Conservation (phyloP, 1,140 invertebrate species). For the Acromyrmex echinatior region DNA sequence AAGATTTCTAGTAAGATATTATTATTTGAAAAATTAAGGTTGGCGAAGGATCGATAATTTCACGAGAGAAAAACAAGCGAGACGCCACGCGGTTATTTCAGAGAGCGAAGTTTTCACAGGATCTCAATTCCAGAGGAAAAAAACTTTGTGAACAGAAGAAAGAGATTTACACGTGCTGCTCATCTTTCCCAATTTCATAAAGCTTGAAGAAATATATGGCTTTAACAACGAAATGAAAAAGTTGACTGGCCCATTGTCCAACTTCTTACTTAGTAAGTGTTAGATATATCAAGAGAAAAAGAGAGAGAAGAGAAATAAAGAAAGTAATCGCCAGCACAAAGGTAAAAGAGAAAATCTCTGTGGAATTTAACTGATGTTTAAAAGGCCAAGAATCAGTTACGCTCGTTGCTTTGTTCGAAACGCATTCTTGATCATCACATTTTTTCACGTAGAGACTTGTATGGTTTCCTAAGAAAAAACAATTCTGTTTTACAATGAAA, state of each 20-base stretch:
- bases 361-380: background rate
- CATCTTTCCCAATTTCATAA: background rate
- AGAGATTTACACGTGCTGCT: conserved; percentile 24
- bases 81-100: background rate
- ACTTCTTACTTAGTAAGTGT: background rate
- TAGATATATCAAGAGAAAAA: background rate
- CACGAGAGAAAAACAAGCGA: background rate
- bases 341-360: background rate
- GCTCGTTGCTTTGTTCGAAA: background rate
- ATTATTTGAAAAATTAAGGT: conserved; percentile 32
- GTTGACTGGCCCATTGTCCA: background rate
- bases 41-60: background rate
- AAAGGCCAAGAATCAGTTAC: background rate
- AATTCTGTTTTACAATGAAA: background rate
- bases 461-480: background rate
- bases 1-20: conserved; percentile 18
- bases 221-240: conserved; percentile 33
- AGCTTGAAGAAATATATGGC: background rate
- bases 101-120: background rate
- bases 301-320: background rate
- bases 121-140: background rate
- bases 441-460: background rate
- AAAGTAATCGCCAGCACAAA: background rate
- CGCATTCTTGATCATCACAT: background rate
- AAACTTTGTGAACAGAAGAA: background rate